Evolutionary conservation across 1,140 invertebrate genomes (phyloP).

Genomic region (Penaeus indicus): DNA sequence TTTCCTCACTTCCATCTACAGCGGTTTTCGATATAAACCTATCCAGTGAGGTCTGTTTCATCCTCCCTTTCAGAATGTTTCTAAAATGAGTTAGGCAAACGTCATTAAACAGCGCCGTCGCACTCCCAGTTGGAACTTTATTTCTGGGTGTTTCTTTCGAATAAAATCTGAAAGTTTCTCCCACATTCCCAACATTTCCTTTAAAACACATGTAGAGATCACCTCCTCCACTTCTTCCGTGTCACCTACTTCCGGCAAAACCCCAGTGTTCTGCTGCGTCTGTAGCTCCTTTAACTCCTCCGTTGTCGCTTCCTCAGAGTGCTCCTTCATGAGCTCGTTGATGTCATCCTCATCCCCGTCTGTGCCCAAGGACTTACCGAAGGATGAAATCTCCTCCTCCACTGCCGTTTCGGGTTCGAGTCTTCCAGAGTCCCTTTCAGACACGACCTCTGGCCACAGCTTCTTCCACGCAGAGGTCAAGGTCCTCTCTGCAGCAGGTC

Average conservation of each 20-base stretch:
- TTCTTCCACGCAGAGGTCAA: too few relatives aligned
- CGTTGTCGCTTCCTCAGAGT: neutral
- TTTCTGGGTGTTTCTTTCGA: neutral
- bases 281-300: neutral
- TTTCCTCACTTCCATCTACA: too few relatives aligned
- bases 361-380: neutral
- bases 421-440: too few relatives aligned
- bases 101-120: too few relatives aligned
- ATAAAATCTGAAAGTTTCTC: neutral
- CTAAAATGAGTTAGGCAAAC: too few relatives aligned
- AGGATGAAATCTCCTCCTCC: constrained; percentile 3
- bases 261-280: neutral
- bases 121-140: too few relatives aligned
- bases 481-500: too few relatives aligned
- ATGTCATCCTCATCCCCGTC: neutral
- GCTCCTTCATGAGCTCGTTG: neutral
- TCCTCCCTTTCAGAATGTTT: too few relatives aligned
- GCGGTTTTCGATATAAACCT: too few relatives aligned
- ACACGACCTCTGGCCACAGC: too few relatives aligned
- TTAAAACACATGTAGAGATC: neutral
- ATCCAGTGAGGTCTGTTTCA: too few relatives aligned
- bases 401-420: neutral
- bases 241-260: neutral
- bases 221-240: neutral
- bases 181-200: constrained; percentile 5